A percentile compares a stretch with the other conserved stretches of the same genome.
These are phyloP conservation scores for Diachrysia chrysitis DNA, from an alignment of 2,888 invertebrate species.

Conservation along the genomic window DNA sequence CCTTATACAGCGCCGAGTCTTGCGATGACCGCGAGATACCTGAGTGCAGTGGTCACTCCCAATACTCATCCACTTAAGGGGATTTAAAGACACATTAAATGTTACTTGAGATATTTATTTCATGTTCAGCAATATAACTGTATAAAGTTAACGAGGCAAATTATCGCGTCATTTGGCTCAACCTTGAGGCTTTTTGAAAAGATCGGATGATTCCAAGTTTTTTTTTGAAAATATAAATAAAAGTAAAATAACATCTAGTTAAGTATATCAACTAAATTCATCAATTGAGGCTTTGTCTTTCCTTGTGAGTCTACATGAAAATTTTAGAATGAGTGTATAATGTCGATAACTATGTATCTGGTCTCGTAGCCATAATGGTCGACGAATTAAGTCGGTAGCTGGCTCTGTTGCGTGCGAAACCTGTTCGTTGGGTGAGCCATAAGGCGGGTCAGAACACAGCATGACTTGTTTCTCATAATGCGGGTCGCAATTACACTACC, in stretches of 20 bases:
- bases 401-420: conserved; percentile 65
- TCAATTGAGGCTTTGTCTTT: neutral
- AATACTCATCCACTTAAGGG: conserved; percentile 24
- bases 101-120: conserved; percentile 26
- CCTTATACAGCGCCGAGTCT: conserved; percentile 70
- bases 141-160: neutral
- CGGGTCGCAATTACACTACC: conserved; percentile 53
- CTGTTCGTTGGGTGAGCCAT: conserved; percentile 62
- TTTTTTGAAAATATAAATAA: neutral
- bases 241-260: too few relatives aligned
- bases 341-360: conserved; percentile 27
- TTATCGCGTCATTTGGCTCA: neutral
- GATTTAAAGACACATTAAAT: conserved; percentile 29
- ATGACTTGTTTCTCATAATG: conserved; percentile 53
- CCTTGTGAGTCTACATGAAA: neutral
- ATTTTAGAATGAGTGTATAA: neutral
- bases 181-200: neutral
- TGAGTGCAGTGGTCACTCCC: conserved; percentile 23
- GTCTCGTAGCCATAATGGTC: conserved; percentile 32
- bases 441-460: conserved; percentile 44
- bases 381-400: conserved; percentile 58
- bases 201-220: neutral
- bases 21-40: conserved; percentile 61
- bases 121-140: conserved; percentile 5
- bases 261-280: neutral